Evolutionary conservation across 2,888 invertebrate species (phyloP), one percentile per base, ranked within the genome.

Genomic region (Drosophila seclusa): DNA sequence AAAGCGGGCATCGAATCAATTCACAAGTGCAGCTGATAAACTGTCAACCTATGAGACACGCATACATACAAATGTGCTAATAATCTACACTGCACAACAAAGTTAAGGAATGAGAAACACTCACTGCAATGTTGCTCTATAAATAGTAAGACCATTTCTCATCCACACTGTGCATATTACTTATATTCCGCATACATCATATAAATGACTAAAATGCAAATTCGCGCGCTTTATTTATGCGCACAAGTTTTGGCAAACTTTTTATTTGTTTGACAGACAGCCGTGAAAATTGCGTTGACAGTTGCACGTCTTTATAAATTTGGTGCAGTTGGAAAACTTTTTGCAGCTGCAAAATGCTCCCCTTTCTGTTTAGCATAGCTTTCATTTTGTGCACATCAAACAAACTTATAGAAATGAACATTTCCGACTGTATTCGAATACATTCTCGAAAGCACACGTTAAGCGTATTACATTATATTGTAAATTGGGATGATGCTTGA

Each of bases 211-310:
- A 16, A 65, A 73, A 57, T 60, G 38, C 29, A 36, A 31, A 54
- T 54, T 54, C 54, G 40, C 53, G 48, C 36, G 48, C 32, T 48
- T 59, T 59, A 68, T 45, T 45, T 59, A 49, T 38, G 50, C 48
- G 53, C 54, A 48, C 53, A 64, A 68, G 21, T 62, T 73, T 77
- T 63, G 71, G 48, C 50, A 57, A 57, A 76, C 21, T 67, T 60
- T 65, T 50, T 53, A 31, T 54, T n/a, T 58, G 57, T 68, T 63
- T 76, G 87, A 80, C 74, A 53, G 72, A 76, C 76, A 78, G 65
- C 55, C 67, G 48, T 69, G 72, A 68, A 63, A 77, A 80, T 77
- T 57, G 59, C 64, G 72, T 61, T 79, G 87, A 83, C 87, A 85
- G 72, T 77, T 63, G 72, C 31, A 71, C 65, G 85, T 82, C 80